Evolutionary conservation across 1,140 invertebrate species (phyloP).

Genomic region (Thrips palmi): DNA sequence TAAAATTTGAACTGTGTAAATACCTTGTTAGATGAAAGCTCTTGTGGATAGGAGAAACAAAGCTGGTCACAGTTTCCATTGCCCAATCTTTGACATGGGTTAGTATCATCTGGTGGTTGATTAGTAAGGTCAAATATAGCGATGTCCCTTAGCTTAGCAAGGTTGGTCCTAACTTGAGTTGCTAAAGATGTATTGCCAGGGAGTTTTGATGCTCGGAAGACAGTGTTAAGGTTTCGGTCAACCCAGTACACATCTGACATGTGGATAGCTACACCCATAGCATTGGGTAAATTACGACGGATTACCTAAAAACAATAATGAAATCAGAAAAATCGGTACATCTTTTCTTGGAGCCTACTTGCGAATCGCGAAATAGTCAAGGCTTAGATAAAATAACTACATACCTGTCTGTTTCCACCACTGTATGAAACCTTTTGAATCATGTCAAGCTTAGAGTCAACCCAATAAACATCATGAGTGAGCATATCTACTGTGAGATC

Average conservation of each 20-base stretch:
- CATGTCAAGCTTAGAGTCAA: conserved; percentile 80
- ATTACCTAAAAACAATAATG: conserved; percentile 38
- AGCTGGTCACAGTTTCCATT: conserved; percentile 83
- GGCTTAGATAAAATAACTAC: background rate
- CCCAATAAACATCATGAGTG: conserved; percentile 95
- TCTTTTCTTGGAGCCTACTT: background rate
- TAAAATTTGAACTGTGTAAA: too few species aligned
- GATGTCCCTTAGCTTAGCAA: conserved; percentile 71
- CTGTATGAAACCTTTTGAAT: conserved; percentile 76
- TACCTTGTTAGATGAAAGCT: conserved; percentile 22
- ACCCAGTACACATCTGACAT: conserved; percentile 85
- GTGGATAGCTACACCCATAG: conserved; percentile 81
- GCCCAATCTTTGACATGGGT: conserved; percentile 48
- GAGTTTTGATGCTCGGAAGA: conserved; percentile 69
- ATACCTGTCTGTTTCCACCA: conserved; percentile 49
- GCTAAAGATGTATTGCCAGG: conserved; percentile 42
- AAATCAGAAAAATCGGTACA: conserved; percentile 2
- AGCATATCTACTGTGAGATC: conserved; percentile 87
- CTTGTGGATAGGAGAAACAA: conserved; percentile 78
- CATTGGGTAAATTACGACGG: conserved; percentile 76
- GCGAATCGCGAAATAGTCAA: background rate
- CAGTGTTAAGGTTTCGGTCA: conserved; percentile 75
- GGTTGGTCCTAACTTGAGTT: conserved; percentile 51
- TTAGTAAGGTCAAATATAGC: conserved; percentile 75
- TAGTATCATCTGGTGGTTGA: conserved; percentile 61